Conservation (phyloP, 2,888 invertebrate genomes). For the Vanessa cardui region DNA sequence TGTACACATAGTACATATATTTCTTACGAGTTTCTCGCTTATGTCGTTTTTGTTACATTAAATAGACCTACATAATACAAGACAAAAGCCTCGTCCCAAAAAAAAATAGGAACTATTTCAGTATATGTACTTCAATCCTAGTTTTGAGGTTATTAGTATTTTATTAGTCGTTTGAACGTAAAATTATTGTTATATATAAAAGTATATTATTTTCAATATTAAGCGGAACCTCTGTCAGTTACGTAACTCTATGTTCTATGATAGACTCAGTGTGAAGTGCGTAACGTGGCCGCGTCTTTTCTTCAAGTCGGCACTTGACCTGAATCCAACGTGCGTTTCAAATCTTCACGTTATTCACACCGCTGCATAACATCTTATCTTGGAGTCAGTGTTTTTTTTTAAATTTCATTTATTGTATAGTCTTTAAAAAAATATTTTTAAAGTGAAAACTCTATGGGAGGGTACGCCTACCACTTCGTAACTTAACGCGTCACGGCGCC, state of each 20-base stretch:
- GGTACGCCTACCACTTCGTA: neutral
- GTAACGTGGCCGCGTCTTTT: constrained; percentile 40
- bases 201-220: too few species aligned
- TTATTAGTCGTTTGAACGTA: too few species aligned
- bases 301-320: constrained; percentile 64
- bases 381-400: neutral
- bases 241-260: neutral
- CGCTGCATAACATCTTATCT: constrained; percentile 19
- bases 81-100: too few species aligned
- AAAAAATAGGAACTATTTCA: too few species aligned
- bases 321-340: constrained; percentile 60
- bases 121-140: too few species aligned
- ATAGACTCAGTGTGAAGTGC: constrained; percentile 35
- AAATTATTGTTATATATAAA: too few species aligned
- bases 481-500: too few species aligned
- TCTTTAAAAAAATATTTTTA: neutral
- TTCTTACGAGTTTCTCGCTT: too few species aligned
- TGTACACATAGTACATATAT: too few species aligned
- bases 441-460: neutral
- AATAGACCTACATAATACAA: too few species aligned
- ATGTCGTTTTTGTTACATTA: too few species aligned
- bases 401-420: neutral
- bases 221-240: neutral
- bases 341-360: constrained; percentile 48
- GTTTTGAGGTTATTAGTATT: too few species aligned